Conservation (phyloP, 2,113 vertebrate species). For the Clinocottus analis region DNA sequence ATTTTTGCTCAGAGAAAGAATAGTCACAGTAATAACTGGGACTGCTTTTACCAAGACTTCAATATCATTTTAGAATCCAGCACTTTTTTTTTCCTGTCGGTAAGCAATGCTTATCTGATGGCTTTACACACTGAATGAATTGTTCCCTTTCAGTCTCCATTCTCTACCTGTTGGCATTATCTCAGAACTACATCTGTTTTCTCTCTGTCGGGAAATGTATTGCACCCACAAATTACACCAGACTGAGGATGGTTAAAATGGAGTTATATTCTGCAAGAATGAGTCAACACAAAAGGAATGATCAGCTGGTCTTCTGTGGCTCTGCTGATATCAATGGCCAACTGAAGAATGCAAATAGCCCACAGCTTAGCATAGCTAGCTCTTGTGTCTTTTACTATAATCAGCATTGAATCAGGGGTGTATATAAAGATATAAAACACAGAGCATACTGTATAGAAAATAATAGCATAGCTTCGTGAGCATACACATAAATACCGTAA, state of each 20-base stretch:
- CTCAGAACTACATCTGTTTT: conserved; percentile 2
- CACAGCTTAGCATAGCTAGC: not conserved
- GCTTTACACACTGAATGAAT: not conserved
- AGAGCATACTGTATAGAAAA: not conserved
- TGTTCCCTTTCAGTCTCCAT: not conserved
- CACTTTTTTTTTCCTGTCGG: conserved; percentile 5
- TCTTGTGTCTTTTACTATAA: not conserved
- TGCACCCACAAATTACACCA: not conserved
- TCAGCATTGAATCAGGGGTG: not conserved
- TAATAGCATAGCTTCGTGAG: not conserved
- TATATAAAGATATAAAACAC: not conserved
- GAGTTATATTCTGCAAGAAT: not conserved
- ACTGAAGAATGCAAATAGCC: not conserved
- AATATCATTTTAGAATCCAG: not conserved
- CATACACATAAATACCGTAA: not conserved
- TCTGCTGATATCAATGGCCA: not conserved
- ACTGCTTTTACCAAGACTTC: not conserved
- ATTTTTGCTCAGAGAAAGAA: not conserved
- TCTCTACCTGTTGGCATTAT: not conserved
- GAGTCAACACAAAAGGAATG: not conserved
- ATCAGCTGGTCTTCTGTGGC: not conserved
- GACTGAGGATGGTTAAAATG: not conserved
- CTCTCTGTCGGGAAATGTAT: not conserved
- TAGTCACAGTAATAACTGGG: not conserved
- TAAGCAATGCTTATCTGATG: not conserved